Conservation (phyloP, 2,113 vertebrate species). For the Choloepus hoffmanni region DNA sequence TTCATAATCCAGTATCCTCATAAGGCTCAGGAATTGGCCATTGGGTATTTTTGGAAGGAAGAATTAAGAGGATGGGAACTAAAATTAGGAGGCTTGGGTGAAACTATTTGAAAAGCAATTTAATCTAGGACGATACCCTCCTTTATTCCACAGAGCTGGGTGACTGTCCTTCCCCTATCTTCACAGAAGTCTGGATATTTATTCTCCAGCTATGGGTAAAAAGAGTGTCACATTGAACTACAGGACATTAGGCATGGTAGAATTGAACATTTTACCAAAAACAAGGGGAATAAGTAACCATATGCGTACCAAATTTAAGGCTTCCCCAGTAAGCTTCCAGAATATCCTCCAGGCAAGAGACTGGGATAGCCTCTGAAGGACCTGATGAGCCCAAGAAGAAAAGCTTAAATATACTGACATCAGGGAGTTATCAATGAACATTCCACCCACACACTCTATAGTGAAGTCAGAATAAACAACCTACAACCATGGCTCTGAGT, state of each 20-base stretch:
- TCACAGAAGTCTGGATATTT: not conserved
- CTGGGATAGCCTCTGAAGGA: not conserved
- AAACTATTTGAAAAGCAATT: slow-evolving; percentile 33
- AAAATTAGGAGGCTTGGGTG: not conserved
- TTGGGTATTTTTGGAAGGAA: not conserved
- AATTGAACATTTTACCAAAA: not conserved
- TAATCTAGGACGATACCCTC: not conserved
- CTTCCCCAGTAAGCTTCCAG: not conserved
- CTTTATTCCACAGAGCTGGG: not conserved
- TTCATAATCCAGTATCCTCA: not conserved
- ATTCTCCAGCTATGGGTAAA: not conserved
- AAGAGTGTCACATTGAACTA: not conserved
- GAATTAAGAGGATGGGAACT: not conserved
- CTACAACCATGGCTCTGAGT: not conserved
- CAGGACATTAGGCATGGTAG: not conserved
- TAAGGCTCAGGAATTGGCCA: not conserved
- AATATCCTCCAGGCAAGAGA: not conserved
- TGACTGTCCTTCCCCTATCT: not conserved
- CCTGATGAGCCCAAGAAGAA: not conserved
- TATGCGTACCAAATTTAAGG: not conserved
- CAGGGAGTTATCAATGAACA: not conserved
- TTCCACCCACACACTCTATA: not conserved
- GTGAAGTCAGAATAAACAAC: not conserved
- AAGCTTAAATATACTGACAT: not conserved
- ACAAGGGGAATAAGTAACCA: not conserved